phyloP scores from a whole-genome alignment of 2,797 vertebrate species.

The Rousettus madagascariensis region DNA sequence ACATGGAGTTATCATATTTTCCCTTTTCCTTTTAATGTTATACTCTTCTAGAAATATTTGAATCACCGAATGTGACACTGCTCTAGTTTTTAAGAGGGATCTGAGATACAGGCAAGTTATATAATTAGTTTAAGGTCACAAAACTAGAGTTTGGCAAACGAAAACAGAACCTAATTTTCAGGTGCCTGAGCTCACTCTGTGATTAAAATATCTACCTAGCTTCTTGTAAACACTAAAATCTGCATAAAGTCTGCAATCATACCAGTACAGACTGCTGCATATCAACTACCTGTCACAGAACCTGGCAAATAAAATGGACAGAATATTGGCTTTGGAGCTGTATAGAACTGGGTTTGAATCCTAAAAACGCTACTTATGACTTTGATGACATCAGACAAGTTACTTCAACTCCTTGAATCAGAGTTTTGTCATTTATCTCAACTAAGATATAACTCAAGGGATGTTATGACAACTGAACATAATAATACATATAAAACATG shows the following conservation, averaged over 20 bases:
- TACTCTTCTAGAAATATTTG: background rate
- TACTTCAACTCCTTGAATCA: background rate
- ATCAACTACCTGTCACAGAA: background rate
- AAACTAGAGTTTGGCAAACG: constrained; percentile 9
- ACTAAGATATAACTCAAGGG: background rate
- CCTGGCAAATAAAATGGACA: background rate
- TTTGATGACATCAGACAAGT: background rate
- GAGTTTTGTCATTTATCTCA: background rate
- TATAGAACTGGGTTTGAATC: background rate
- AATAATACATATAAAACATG: background rate
- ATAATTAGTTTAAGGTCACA: background rate
- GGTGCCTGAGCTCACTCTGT: background rate
- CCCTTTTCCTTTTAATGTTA: background rate
- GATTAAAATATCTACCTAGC: background rate
- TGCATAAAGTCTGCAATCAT: background rate
- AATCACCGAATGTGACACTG: background rate
- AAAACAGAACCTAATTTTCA: background rate
- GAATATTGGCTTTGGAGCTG: background rate
- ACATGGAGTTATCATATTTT: background rate
- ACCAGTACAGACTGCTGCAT: background rate
- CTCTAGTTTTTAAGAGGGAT: background rate
- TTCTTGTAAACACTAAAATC: background rate
- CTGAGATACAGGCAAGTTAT: background rate
- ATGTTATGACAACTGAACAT: background rate
- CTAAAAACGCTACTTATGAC: background rate